A percentile compares a stretch with the other conserved stretches of the same genome.
phyloP scores from a whole-genome alignment of 23 tunicate genomes.

The Pegea sp. region DNA sequence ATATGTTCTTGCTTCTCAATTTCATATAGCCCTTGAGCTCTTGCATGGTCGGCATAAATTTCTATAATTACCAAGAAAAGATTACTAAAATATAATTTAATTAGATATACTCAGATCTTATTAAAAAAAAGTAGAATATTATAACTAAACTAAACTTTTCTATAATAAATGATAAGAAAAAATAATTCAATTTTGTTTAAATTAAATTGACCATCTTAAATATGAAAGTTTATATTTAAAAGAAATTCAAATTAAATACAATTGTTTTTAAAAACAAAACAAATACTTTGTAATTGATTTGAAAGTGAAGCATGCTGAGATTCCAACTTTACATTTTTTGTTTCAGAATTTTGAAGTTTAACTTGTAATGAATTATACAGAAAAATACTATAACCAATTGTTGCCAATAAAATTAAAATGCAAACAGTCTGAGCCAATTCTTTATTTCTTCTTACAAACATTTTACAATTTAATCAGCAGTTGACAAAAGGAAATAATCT shows the following conservation, averaged over 20 bases:
- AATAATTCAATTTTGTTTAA: too few species aligned
- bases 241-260: background rate
- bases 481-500: too few species aligned
- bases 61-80: background rate
- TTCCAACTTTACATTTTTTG: background rate
- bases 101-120: too few species aligned
- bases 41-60: background rate
- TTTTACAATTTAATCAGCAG: too few species aligned
- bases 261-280: background rate
- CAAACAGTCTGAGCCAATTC: slow-evolving; percentile 1
- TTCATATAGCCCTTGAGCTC: background rate
- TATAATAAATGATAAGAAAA: background rate
- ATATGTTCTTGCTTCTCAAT: background rate
- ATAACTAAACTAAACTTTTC: too few species aligned
- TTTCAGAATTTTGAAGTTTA: background rate
- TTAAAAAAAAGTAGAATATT: too few species aligned
- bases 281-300: background rate
- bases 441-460: slow-evolving; percentile 1
- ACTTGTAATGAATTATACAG: background rate
- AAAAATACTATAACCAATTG: background rate
- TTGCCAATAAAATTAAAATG: background rate
- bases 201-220: background rate
- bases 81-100: background rate
- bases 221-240: background rate
- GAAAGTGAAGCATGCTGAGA: background rate